Conservation (phyloP, 2,797 vertebrate genomes). For the Argentina silus region DNA sequence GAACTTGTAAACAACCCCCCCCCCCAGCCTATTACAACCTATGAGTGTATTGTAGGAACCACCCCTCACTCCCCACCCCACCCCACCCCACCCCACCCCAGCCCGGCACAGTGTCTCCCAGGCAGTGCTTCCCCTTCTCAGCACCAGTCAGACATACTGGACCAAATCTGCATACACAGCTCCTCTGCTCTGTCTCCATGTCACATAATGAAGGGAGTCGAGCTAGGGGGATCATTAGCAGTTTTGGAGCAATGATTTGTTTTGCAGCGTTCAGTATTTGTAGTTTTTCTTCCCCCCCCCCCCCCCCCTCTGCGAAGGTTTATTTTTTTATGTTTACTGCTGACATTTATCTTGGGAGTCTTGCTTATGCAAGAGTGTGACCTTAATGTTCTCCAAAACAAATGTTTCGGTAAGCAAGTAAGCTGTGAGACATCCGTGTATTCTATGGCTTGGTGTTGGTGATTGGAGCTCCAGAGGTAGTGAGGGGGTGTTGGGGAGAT, state of each 20-base stretch:
- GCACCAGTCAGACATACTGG: conserved; percentile 32
- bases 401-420: conserved; percentile 1
- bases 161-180: conserved; percentile 50
- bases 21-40: too few relatives aligned
- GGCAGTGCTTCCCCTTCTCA: conserved; percentile 1
- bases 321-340: conserved; percentile 33
- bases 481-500: too few relatives aligned
- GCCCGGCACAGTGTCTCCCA: conserved; percentile 30
- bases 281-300: conserved; percentile 3
- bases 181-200: conserved; percentile 45
- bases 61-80: too few relatives aligned
- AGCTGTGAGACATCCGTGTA: not conserved
- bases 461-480: too few relatives aligned
- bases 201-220: conserved; percentile 54
- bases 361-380: conserved; percentile 21
- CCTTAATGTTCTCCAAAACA: conserved; percentile 25
- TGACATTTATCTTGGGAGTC: conserved; percentile 44
- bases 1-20: too few relatives aligned
- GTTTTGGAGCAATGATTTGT: conserved; percentile 48
- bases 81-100: not conserved
- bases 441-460: not conserved
- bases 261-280: conserved; percentile 40
- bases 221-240: conserved; percentile 56
- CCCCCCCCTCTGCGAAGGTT: conserved; percentile 26
- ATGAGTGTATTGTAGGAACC: too few relatives aligned